Base-by-base conservation (phyloP, 2,888 invertebrate species). In the Ceratothoa steindachneri region DNA sequence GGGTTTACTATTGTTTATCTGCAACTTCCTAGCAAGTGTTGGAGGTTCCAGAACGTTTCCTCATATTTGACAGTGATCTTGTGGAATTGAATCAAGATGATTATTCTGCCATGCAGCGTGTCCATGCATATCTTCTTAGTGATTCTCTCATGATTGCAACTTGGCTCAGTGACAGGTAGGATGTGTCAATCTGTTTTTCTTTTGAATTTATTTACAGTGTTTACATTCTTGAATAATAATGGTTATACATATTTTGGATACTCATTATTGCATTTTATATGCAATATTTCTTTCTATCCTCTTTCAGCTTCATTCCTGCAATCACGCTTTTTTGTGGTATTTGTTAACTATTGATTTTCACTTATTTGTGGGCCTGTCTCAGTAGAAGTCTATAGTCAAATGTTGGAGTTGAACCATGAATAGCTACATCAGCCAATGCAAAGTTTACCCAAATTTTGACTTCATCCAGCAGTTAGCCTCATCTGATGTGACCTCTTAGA, bases 21-120 rank as follows among this genome's bases (percentile, higher is more conserved):
- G n/a, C n/a, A n/a, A 19, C 30, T 12, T 52, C 27, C 2, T 68
- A 78, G 78, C 80, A 81, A 52, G 75, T 81, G 30, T 19, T 81
- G 78, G 93, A 94, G 82, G 89, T 89, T 68, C 89, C 91, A 53
- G 90, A 90, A 19, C 85, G 93, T 81, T 88, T 88, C 65, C 89
- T 96, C 81, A 85, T 97, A n/a, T 92, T 94, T 83, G 95, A 96
- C 86, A 95, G 96, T 52, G 95, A 95, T 81, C 85, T 97, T 70
- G 87, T 93, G 71, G 97, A 97, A 85, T 87, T 97, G 79, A 95
- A 97, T 83, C 89, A 92, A 0, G 89, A 93, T 80, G 93, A 93
- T 84, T 93, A 93, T 82, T 90, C 90, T 15, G 92, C 93, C 15
- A 86, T 95, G 71, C 93, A 93, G 83, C 89, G 93, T 82, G 91